phyloP scores from a whole-genome alignment of 2,888 invertebrate species.

The Pardosa pseudoannulata region DNA sequence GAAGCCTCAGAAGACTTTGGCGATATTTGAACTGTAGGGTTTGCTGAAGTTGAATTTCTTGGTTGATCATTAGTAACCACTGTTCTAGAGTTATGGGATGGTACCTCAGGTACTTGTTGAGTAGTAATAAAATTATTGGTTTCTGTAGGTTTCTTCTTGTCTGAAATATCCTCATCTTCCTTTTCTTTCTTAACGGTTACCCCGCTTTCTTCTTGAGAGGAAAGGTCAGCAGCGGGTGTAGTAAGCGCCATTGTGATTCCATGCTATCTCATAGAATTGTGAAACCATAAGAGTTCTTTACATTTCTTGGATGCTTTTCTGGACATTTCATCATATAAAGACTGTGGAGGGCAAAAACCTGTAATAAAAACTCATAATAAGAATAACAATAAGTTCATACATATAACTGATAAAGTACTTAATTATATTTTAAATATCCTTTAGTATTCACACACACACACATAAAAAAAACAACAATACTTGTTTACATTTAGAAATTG shows the following conservation, averaged over 20 bases:
- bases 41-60: constrained; percentile 15
- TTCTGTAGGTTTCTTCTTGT: constrained; percentile 17
- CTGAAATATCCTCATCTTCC: constrained; percentile 30
- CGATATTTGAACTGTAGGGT: constrained; percentile 33
- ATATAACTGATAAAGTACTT: too few relatives aligned
- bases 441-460: too few relatives aligned
- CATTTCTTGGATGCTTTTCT: neutral
- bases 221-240: constrained; percentile 67
- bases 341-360: neutral
- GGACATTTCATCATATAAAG: neutral
- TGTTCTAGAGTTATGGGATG: constrained; percentile 43
- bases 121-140: constrained; percentile 41
- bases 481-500: too few relatives aligned
- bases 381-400: too few relatives aligned
- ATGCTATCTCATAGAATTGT: constrained; percentile 59
- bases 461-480: too few relatives aligned
- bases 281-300: constrained; percentile 24
- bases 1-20: constrained; percentile 13
- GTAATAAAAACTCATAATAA: too few relatives aligned
- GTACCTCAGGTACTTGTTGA: constrained; percentile 45
- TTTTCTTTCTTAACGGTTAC: constrained; percentile 61
- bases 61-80: constrained; percentile 32
- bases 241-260: constrained; percentile 66
- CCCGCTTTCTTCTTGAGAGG: constrained; percentile 54
- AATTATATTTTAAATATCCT: too few relatives aligned